Conservation (phyloP, 1,140 invertebrate species). For the Dinoponera quadriceps region DNA sequence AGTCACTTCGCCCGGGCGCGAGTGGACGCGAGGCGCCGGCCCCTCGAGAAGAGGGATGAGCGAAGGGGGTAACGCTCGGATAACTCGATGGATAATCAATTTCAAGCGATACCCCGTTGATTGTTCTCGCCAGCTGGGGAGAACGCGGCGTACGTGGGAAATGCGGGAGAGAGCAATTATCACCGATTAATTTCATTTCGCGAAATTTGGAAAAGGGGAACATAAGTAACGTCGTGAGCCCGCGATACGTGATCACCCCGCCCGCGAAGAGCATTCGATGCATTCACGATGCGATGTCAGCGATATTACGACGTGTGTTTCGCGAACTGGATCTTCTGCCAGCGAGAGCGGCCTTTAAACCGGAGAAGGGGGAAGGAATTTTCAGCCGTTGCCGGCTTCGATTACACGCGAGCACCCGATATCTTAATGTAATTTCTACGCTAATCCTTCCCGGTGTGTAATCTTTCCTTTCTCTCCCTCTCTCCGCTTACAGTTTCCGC, state of each 20-base stretch:
- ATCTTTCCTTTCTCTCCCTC: not conserved
- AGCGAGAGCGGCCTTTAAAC: constrained; percentile 76
- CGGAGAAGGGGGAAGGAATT: constrained; percentile 45
- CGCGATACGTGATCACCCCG: constrained; percentile 3
- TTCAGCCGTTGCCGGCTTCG: constrained; percentile 78
- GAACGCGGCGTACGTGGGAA: not conserved
- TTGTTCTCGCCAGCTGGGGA: not conserved
- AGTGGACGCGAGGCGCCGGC: constrained; percentile 3
- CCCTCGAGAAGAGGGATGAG: not conserved
- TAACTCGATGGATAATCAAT: constrained; percentile 22
- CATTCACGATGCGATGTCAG: constrained; percentile 21
- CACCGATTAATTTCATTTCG: not conserved
- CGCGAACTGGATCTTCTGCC: constrained; percentile 72
- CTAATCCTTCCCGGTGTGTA: constrained; percentile 36
- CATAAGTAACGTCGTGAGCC: constrained; percentile 5
- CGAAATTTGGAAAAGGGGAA: not conserved
- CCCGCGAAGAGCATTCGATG: not conserved
- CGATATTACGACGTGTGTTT: constrained; percentile 62
- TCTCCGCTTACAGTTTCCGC: not conserved
- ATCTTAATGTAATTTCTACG: constrained; percentile 56
- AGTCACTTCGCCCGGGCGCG: constrained; percentile 20
- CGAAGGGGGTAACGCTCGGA: not conserved
- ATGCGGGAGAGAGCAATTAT: not conserved
- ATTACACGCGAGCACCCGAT: constrained; percentile 73
- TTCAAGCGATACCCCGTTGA: not conserved